phyloP scores from a whole-genome alignment of 2,797 vertebrate genomes.

The Centropyge bicolor region DNA sequence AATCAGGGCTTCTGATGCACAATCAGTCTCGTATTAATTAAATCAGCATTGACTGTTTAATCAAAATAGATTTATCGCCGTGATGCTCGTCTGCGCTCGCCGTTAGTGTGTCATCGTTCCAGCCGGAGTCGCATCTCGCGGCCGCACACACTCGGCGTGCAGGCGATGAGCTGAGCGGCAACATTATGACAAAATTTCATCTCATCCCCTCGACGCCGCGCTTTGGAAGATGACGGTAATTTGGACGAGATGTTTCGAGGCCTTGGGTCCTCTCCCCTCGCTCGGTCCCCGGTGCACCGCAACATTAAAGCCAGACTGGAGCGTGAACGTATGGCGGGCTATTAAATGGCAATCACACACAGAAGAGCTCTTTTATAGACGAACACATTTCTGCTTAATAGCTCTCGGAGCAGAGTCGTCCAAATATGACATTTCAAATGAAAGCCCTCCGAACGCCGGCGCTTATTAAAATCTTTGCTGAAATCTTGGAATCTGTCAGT shows the following conservation, averaged over 20 bases:
- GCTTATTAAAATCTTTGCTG: conserved; percentile 69
- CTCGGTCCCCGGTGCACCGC: conserved; percentile 49
- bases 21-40: conserved; percentile 32
- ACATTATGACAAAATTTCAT: conserved; percentile 68
- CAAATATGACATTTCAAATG: conserved; percentile 72
- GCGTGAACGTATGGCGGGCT: conserved; percentile 71
- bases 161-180: conserved; percentile 50
- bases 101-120: conserved; percentile 12
- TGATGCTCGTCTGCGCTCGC: neutral
- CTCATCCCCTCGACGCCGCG: conserved; percentile 52
- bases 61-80: conserved; percentile 22
- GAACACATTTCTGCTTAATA: conserved; percentile 73
- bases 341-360: conserved; percentile 79
- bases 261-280: conserved; percentile 41
- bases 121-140: conserved; percentile 15
- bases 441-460: conserved; percentile 56
- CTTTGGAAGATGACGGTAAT: conserved; percentile 72
- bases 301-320: conserved; percentile 67
- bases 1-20: neutral
- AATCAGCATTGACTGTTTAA: conserved; percentile 5
- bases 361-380: conserved; percentile 73
- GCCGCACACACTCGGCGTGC: conserved; percentile 11
- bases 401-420: conserved; percentile 71
- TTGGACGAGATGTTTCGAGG: conserved; percentile 66
- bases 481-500: conserved; percentile 65